Evolutionary conservation across 2,888 invertebrate species (phyloP).

Genomic region (Hyalella azteca): DNA sequence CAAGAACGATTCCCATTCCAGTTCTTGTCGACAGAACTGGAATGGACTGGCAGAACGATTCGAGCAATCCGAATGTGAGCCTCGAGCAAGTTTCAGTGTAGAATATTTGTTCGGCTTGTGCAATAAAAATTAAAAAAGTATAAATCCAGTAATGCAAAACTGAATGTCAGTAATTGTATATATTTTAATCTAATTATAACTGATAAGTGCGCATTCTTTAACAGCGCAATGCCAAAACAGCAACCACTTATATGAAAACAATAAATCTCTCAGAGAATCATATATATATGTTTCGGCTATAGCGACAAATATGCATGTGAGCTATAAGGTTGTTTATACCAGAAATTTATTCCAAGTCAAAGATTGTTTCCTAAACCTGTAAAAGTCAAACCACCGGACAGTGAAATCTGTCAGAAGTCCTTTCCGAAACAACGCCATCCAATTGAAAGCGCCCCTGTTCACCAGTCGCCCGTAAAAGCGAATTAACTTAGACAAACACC

Average conservation of each 20-base stretch:
- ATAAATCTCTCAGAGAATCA: too few species aligned
- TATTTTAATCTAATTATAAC: too few species aligned
- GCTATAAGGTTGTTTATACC: too few species aligned
- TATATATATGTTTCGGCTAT: too few species aligned
- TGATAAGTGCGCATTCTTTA: too few species aligned
- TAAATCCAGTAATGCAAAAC: too few species aligned
- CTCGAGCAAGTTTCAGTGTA: constrained; percentile 20
- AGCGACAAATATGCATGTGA: too few species aligned
- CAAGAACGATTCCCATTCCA: constrained; percentile 32
- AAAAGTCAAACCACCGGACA: background rate
- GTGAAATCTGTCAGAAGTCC: constrained; percentile 10
- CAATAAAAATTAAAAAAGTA: too few species aligned
- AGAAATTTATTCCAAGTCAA: too few species aligned
- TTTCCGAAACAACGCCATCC: constrained; percentile 36
- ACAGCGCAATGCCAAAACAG: too few species aligned
- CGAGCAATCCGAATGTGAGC: constrained; percentile 8
- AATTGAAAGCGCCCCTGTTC: constrained; percentile 34
- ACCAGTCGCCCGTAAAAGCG: constrained; percentile 38
- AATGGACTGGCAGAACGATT: constrained; percentile 28
- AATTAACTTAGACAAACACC: constrained; percentile 41
- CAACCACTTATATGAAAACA: too few species aligned
- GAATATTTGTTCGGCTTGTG: constrained; percentile 11
- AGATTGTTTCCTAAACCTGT: background rate
- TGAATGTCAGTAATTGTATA: too few species aligned
- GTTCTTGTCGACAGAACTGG: constrained; percentile 31